These are phyloP conservation scores for Piscicola geometra DNA, from an alignment of 2,888 invertebrate genomes.

Conservation along the genomic window DNA sequence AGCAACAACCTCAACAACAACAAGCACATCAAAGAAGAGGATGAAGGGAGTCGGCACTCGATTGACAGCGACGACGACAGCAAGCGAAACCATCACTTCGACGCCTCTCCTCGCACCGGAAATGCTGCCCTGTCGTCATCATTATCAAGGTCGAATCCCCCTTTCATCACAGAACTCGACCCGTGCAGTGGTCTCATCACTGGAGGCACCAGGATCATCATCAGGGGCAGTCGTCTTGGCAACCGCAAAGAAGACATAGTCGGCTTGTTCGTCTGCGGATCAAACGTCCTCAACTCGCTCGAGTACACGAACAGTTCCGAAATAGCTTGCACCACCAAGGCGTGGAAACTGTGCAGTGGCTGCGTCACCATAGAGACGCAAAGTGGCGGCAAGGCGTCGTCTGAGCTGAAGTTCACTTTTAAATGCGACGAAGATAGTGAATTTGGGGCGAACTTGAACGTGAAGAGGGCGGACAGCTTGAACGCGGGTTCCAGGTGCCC, in stretches of 20 bases:
- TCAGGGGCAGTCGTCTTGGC: conserved; percentile 52
- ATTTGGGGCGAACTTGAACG: background rate
- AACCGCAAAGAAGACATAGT: conserved; percentile 50
- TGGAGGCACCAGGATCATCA: conserved; percentile 49
- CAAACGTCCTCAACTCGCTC: conserved; percentile 49
- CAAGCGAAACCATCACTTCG: too few relatives aligned
- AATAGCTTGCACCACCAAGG: conserved; percentile 49
- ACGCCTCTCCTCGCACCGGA: too few relatives aligned
- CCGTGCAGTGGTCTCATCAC: conserved; percentile 48
- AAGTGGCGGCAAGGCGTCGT: conserved; percentile 50
- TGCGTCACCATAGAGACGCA: conserved; percentile 51
- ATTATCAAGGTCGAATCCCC: conserved; percentile 37
- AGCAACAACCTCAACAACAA: background rate
- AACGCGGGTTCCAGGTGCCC: background rate
- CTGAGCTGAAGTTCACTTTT: conserved; percentile 34
- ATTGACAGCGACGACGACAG: too few relatives aligned
- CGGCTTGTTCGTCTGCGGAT: conserved; percentile 50
- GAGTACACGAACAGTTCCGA: conserved; percentile 49
- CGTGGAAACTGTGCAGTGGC: conserved; percentile 49
- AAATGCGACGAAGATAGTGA: conserved; percentile 1
- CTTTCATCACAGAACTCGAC: conserved; percentile 48
- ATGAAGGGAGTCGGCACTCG: too few relatives aligned
- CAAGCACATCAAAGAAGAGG: background rate
- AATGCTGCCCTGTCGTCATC: background rate
- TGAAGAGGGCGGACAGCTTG: conserved; percentile 16